Evolutionary conservation across 2,888 invertebrate genomes (phyloP), one percentile per base, ranked within the genome.

Genomic region (Rhamnusium bicolor): DNA sequence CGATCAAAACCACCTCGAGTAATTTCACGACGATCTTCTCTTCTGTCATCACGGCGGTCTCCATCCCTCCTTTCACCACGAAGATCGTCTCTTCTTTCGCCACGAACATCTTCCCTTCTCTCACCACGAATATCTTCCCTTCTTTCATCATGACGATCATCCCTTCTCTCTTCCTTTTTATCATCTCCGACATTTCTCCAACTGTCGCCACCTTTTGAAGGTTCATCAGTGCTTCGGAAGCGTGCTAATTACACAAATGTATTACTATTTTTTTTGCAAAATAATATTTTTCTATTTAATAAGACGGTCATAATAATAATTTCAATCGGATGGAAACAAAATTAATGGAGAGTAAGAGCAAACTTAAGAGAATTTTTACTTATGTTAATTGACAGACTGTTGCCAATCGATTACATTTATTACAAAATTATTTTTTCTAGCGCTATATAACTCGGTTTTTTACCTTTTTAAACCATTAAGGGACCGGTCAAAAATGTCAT

Each of bases 31-130:
- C 63, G 46, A 47, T 67, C 72, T 24, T 58, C 65, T 1, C 61
- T 51, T n/a, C 72, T 70, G 29, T 62, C 70, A 8, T 53, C 65
- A 27, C 75, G 29, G 5, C 63, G 46, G 29, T 2, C 65, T 32
- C n/a, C 72, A 68, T 32, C 61, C 71, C 12, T 53, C 62, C 61
- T 61, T 40, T 14, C 56, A 62, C 65, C 4, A 4, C 69, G 51
- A 27, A 7, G 6, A 18, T 77, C 76, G 40, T 78, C 73, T 66
- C 70, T 56, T 46, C 76, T 72, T 69, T 79, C 79, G 29, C 74
- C 78, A 24, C 54, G 54, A n/a, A 14, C 7, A 24, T 56, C 54
- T 7, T 56, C 54, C 5, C 14, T 24, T 56, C 54, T 24, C 1
- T 56, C 54, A 1, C 27, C 27, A 14, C 54, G 54, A 0, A n/a